phyloP scores from a whole-genome alignment of 2,888 invertebrate genomes.

The Calliphora vomitoria region DNA sequence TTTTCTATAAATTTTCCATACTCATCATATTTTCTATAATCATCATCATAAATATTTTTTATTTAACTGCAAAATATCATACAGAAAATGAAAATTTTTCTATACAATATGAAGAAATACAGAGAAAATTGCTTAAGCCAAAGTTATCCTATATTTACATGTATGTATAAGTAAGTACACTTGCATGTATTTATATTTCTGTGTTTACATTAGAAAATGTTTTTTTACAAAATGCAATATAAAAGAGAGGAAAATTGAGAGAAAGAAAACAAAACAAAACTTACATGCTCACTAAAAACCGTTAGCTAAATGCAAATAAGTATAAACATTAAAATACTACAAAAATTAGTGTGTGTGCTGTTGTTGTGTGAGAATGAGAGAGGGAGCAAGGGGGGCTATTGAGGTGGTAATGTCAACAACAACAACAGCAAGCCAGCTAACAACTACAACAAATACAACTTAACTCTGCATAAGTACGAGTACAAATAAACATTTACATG shows the following conservation, averaged over 20 bases:
- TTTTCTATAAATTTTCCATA: too few relatives aligned
- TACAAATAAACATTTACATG: slow-evolving; percentile 69
- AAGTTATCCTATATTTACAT: too few relatives aligned
- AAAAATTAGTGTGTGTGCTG: background rate
- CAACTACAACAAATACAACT: slow-evolving; percentile 29
- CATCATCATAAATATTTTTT: too few relatives aligned
- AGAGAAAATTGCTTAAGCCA: too few relatives aligned
- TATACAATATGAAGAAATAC: too few relatives aligned
- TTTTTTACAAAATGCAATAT: too few relatives aligned
- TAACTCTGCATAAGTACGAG: slow-evolving; percentile 42
- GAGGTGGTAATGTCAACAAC: slow-evolving; percentile 28
- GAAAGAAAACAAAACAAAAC: background rate
- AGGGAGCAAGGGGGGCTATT: background rate
- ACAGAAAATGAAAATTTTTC: too few relatives aligned
- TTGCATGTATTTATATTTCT: too few relatives aligned
- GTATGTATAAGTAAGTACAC: too few relatives aligned
- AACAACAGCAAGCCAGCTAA: slow-evolving; percentile 4
- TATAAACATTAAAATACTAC: background rate
- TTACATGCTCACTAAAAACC: background rate
- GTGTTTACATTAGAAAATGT: too few relatives aligned
- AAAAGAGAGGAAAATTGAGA: background rate
- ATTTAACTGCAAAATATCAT: too few relatives aligned
- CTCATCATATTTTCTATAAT: too few relatives aligned
- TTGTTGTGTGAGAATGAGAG: background rate
- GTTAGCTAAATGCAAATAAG: slow-evolving; percentile 54